Evolutionary conservation across 2,113 vertebrate genomes (phyloP), one percentile per base, ranked within the genome.

Genomic region (Gnathonemus longibarbis): DNA sequence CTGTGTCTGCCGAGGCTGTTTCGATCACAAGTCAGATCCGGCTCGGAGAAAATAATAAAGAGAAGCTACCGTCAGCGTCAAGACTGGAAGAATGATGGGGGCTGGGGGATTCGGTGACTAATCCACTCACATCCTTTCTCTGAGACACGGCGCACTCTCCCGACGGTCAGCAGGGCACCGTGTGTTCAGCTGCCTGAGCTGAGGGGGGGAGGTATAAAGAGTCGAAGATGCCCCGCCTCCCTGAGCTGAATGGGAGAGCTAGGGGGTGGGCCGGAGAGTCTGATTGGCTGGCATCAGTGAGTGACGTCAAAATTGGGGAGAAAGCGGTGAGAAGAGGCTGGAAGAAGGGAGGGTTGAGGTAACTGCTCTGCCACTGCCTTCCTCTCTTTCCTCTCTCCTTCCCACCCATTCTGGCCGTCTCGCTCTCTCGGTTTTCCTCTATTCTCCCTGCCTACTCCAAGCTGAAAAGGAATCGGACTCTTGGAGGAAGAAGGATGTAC

Each of bases 121-220:
- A 94, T 93, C 92, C 92, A 94, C 93, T 95, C 93, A 94, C 94
- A 92, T 92, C 92, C 90, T 93, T 89, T 85, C 90, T 91, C 89
- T 90, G 48, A n/a, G 48, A 27, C 50, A 19, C 86, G 1, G 49
- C 50, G 31, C 93, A 93, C 91, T 91, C 93, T 92, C 91, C 91
- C 66, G 91, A 90, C 93, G 91, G 91, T 89, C 93, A 92, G 93
- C 94, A 94, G 94, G 95, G 95, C 94, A 93, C 93, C 94, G 92
- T 95, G 94, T 94, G 94, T 92, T 94, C 91, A 91, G 91, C 92
- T 89, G 92, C 91, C 90, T n/a, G 90, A 91, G 89, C 92, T 91
- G 92, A 89, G 70, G 2, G 56, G 56, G 88, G 88, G 91, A 88
- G n/a, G 88, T 95, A 92, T 95, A 93, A 91, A 86, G n/a, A n/a